Evolutionary conservation across 2,797 vertebrate genomes (phyloP).

Genomic region (Merluccius polli): DNA sequence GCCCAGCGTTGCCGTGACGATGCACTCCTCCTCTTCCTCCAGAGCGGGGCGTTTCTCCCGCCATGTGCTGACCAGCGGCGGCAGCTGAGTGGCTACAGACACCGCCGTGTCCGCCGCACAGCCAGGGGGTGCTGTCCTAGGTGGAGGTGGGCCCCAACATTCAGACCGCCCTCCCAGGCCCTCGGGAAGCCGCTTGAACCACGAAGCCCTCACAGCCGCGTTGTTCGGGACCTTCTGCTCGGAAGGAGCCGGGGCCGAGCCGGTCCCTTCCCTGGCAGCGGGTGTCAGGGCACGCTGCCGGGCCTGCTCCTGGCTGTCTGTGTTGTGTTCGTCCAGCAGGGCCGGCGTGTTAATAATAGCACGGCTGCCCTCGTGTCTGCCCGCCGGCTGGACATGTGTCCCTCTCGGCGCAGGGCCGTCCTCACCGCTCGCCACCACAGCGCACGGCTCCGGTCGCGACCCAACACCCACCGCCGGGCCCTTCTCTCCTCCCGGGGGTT

Average conservation of each 20-base stretch:
- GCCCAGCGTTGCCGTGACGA: conserved; percentile 26
- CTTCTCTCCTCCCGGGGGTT: conserved; percentile 21
- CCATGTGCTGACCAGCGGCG: neutral
- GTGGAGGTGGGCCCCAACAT: neutral
- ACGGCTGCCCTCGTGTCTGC: conserved; percentile 19
- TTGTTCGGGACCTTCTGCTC: conserved; percentile 50
- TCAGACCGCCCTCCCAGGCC: neutral
- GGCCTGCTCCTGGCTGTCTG: neutral
- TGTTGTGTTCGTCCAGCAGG: conserved; percentile 20
- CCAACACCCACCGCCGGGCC: neutral
- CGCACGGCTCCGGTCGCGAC: neutral
- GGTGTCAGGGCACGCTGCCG: neutral
- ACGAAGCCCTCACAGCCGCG: conserved; percentile 38
- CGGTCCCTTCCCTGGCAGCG: neutral
- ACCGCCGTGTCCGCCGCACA: neutral
- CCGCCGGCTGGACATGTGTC: conserved; percentile 10
- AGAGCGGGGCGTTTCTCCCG: neutral
- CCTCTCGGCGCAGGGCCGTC: conserved; percentile 19
- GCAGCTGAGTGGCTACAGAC: neutral
- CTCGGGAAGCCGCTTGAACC: conserved; percentile 40
- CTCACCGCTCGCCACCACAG: neutral
- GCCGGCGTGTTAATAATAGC: conserved; percentile 45
- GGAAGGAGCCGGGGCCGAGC: conserved; percentile 26
- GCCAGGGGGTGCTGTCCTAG: neutral
- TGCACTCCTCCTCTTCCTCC: conserved; percentile 25